A percentile compares a stretch with the other conserved stretches of the same genome.
phyloP scores from a whole-genome alignment of 2,797 vertebrate species.

The Psittacula derbiana region DNA sequence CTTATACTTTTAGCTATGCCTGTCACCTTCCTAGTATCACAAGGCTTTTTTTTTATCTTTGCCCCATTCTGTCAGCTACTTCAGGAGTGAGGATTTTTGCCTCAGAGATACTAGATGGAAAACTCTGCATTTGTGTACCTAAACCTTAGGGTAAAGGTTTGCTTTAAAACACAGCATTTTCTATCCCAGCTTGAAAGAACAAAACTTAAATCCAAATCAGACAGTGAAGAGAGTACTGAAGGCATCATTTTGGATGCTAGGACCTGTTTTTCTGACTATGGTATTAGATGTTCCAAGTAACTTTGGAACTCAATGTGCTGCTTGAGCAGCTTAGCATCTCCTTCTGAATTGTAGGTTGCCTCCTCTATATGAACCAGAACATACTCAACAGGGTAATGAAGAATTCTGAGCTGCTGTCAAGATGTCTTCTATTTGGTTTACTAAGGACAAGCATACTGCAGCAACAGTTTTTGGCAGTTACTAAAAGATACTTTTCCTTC shows the following conservation, averaged over 20 bases:
- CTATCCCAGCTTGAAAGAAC: background rate
- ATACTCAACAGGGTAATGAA: background rate
- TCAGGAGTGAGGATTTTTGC: background rate
- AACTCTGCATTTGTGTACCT: background rate
- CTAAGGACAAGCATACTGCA: background rate
- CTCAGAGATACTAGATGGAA: background rate
- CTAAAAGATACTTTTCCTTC: background rate
- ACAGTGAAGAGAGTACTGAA: background rate
- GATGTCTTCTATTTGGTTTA: background rate
- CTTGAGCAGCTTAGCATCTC: background rate
- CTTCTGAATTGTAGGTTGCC: background rate
- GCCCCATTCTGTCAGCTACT: background rate
- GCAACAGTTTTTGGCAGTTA: background rate
- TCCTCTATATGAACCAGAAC: background rate
- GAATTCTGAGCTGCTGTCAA: background rate
- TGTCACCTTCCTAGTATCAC: background rate
- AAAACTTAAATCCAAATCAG: background rate
- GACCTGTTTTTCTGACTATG: background rate
- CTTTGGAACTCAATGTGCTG: background rate
- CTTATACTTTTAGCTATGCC: background rate
- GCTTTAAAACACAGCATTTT: background rate
- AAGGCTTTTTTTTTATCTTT: background rate
- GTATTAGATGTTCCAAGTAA: background rate
- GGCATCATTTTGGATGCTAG: background rate
- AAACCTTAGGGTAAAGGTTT: background rate